Conservation (phyloP, 1,140 invertebrate genomes). For the Acromyrmex echinatior region DNA sequence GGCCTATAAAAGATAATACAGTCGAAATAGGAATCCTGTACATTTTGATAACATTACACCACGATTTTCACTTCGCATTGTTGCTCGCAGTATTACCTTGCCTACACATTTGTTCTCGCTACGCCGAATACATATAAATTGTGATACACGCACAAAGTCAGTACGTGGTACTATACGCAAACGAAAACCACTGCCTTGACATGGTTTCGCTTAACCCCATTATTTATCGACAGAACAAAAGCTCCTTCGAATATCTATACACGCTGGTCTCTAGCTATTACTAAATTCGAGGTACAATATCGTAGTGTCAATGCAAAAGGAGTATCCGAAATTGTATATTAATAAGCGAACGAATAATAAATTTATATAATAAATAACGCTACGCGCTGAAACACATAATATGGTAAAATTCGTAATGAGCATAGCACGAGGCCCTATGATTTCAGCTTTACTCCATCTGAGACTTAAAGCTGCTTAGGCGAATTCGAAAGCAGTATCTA, state of each 20-base stretch:
- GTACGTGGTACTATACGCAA: not conserved
- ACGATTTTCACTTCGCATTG: conserved; percentile 18
- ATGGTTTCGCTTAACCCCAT: not conserved
- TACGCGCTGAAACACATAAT: conserved; percentile 32
- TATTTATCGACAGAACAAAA: conserved; percentile 31
- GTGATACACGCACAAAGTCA: conserved; percentile 14
- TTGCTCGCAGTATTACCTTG: not conserved
- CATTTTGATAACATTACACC: conserved; percentile 16
- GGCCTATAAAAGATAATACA: conserved; percentile 14
- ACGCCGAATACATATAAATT: conserved; percentile 40
- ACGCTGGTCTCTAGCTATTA: conserved; percentile 34
- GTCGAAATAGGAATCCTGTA: conserved; percentile 7
- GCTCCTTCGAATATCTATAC: conserved; percentile 24
- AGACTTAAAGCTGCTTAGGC: conserved; percentile 16
- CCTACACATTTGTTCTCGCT: conserved; percentile 16
- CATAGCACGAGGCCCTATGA: conserved; percentile 4
- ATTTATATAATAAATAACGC: conserved; percentile 38
- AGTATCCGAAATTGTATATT: conserved; percentile 29
- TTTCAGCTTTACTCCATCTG: not conserved
- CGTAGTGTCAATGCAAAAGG: conserved; percentile 13
- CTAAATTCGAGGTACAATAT: conserved; percentile 39
- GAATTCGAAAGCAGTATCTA: conserved; percentile 14
- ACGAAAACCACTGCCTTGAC: not conserved
- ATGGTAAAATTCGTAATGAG: conserved; percentile 37
- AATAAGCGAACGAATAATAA: conserved; percentile 32